Conservation (phyloP, 2,888 invertebrate species). For the Limnephilus marmoratus region DNA sequence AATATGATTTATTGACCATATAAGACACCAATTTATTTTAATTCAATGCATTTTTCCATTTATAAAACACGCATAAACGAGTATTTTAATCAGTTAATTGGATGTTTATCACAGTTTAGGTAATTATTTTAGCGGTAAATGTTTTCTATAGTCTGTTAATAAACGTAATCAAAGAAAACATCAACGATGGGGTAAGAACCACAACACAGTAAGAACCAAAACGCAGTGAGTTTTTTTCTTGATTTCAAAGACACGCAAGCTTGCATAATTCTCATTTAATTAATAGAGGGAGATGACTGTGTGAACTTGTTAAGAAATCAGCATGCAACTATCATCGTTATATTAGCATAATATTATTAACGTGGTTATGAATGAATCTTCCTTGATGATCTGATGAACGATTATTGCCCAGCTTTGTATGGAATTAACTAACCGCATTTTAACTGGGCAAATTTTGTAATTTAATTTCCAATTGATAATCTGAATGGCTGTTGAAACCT, state of each 20-base stretch:
- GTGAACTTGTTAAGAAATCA: background rate
- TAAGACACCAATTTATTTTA: too few species aligned
- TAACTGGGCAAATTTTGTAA: background rate
- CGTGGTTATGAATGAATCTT: background rate
- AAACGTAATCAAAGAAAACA: background rate
- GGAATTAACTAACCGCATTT: background rate
- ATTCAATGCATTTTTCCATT: too few species aligned
- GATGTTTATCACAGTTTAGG: background rate
- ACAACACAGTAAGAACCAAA: background rate
- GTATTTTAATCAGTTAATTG: background rate
- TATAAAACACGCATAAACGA: too few species aligned
- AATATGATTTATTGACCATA: background rate
- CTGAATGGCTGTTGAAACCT: conserved; percentile 2
- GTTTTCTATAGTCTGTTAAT: background rate
- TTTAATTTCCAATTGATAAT: conserved; percentile 32
- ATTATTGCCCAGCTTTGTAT: background rate
- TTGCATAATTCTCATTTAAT: background rate
- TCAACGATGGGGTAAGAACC: background rate
- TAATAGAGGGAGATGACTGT: background rate
- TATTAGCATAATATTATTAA: background rate
- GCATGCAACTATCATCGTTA: background rate
- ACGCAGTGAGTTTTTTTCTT: background rate
- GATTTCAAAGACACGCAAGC: background rate
- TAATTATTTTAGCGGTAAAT: background rate
- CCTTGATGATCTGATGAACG: background rate